Base-by-base conservation (phyloP, 2,888 invertebrate genomes). In the Caenorhabditis doughertyi region DNA sequence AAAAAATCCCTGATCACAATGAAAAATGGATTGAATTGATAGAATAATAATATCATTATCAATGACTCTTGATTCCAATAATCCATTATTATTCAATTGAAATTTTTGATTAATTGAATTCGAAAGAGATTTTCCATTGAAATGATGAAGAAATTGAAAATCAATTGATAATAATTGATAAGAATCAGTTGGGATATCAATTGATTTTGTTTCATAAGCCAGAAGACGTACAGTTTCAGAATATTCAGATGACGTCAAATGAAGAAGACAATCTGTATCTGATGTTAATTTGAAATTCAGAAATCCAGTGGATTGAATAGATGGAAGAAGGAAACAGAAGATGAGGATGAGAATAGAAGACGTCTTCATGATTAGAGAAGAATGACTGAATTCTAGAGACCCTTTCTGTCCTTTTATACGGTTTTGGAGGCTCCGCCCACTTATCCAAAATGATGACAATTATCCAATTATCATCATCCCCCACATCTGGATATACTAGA, bases 261-360 rank as follows among this genome's bases (percentile, higher is more conserved):
- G 67, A 47, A 76, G 27, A 29, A 76, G 76, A 60, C 67, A 76
- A 23, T 76, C 76, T 4, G 9, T n/a, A 47, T 76, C 67, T 4
- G 74, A 44, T 7, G 67, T 76, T 11, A 76, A 21, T 29, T 11
- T 29, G 8, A 29, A 25, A 13, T 11, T 18, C 29, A 32, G 21
- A 21, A 51, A 16, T 32, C 32, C 32, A 7, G 32, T 32, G 4
- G 32, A 32, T 32, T 32, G 5, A 9, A 9, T 7, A 7, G 9
- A 32, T 32, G 32, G n/a, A n/a, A n/a, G n/a, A n/a, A 32, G 32
- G 9, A 7, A 7, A 32, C 32, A 7, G 32, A 7, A 32, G 32
- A 4, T 32, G 9, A 32, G n/a, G 32, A 32, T 32, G 32, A 32
- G 32, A 32, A 32, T 4, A 32, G 32, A 32, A 9, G 4, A 32